These are phyloP conservation scores for Larimichthys crocea DNA, from an alignment of 2,113 vertebrate species.

Conservation along the genomic window DNA sequence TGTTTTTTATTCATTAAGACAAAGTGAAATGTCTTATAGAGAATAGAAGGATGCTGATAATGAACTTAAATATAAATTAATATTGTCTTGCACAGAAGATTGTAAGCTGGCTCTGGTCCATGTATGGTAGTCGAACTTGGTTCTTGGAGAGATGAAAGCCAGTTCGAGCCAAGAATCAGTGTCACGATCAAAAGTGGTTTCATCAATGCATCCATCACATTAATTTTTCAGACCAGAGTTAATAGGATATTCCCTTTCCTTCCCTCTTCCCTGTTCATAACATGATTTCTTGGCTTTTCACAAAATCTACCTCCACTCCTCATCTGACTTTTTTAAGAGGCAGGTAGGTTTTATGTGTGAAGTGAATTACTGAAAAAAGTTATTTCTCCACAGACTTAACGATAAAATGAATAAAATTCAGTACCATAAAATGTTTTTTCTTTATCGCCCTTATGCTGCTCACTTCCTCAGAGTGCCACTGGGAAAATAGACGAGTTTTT, in stretches of 20 bases:
- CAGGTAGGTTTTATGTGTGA: background rate
- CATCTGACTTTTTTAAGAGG: background rate
- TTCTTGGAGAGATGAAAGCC: background rate
- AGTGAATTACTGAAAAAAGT: constrained; percentile 11
- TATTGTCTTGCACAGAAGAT: background rate
- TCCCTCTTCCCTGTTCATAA: too few relatives aligned
- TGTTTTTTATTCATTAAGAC: background rate
- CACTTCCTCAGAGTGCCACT: constrained; percentile 86
- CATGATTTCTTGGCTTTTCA: too few relatives aligned
- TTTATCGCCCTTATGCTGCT: constrained; percentile 12
- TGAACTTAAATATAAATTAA: background rate
- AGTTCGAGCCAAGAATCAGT: background rate
- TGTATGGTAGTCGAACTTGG: background rate
- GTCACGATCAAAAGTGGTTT: too few relatives aligned
- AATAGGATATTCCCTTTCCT: too few relatives aligned
- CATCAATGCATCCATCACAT: too few relatives aligned
- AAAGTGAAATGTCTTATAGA: background rate
- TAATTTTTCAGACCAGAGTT: too few relatives aligned
- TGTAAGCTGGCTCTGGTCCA: background rate
- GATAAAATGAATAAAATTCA: background rate
- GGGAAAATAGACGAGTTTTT: constrained; percentile 98
- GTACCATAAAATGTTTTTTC: constrained; percentile 24
- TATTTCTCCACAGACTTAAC: background rate
- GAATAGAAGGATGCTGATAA: background rate
- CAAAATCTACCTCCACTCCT: background rate